Evolutionary conservation across 1,140 invertebrate genomes (phyloP).

Genomic region (Panagrolaimus sp.): DNA sequence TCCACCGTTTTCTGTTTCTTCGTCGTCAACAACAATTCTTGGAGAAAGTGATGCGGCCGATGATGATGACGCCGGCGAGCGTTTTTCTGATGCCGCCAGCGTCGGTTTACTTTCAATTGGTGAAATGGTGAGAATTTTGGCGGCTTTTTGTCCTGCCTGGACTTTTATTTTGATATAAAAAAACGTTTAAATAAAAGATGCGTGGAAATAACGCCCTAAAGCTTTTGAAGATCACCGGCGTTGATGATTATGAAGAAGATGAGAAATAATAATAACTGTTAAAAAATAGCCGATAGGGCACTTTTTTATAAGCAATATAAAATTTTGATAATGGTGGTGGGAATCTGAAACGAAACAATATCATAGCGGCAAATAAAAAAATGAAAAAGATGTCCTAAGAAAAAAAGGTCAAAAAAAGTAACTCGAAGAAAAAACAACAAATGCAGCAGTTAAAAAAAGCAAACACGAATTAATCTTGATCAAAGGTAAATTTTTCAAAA

Average conservation of each 20-base stretch:
- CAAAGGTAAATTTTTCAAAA: no score
- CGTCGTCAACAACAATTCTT: conserved; percentile 8
- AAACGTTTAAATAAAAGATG: neutral
- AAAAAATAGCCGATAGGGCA: neutral
- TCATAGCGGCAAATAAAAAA: neutral
- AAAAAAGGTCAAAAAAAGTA: neutral
- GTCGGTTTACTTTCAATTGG: neutral
- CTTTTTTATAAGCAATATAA: neutral
- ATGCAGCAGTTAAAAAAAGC: no score
- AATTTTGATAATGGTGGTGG: neutral
- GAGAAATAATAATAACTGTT: no score
- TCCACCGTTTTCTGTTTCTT: conserved; percentile 3
- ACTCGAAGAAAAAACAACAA: no score
- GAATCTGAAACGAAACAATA: conserved; percentile 3
- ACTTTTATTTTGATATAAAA: neutral
- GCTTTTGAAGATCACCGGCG: no score
- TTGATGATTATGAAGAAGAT: no score
- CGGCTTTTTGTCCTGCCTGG: conserved; percentile 4
- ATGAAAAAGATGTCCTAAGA: neutral
- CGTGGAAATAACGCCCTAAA: conserved; percentile 1
- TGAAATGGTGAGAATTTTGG: conserved; percentile 12
- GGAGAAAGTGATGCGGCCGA: neutral
- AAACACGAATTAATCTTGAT: no score
- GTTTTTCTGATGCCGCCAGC: neutral
- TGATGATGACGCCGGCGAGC: neutral